Evolutionary conservation across 2,113 vertebrate species (phyloP).

Genomic region (Proteles cristata): DNA sequence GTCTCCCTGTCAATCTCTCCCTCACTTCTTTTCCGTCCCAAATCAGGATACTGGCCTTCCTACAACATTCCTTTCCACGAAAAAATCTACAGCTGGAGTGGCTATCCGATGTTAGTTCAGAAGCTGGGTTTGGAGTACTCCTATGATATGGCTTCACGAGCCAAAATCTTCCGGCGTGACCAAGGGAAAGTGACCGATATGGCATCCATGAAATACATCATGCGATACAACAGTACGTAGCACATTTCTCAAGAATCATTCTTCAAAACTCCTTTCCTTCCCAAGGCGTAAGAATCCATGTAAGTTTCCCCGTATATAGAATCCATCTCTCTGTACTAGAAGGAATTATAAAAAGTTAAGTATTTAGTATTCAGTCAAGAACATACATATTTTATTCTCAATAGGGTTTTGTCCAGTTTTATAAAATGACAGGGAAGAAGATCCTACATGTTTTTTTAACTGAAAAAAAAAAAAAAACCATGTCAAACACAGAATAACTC

Average conservation of each 20-base stretch:
- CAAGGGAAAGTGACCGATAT: constrained; percentile 90
- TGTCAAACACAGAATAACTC: not conserved
- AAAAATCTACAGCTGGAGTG: constrained; percentile 92
- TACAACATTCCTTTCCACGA: constrained; percentile 94
- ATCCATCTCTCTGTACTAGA: constrained; percentile 53
- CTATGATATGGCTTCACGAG: constrained; percentile 92
- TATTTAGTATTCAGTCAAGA: constrained; percentile 5
- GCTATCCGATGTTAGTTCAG: constrained; percentile 87
- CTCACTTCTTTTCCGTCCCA: not conserved
- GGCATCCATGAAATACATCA: constrained; percentile 91
- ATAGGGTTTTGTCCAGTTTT: constrained; percentile 25
- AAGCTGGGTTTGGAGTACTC: constrained; percentile 92
- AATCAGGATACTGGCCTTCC: constrained; percentile 94
- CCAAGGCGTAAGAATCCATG: constrained; percentile 45
- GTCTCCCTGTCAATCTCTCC: not conserved
- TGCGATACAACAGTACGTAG: constrained; percentile 95
- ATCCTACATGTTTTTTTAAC: not conserved
- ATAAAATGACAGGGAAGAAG: not conserved
- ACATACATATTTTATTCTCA: not conserved
- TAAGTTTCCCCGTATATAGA: not conserved
- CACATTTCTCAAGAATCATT: constrained; percentile 36
- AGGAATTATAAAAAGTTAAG: constrained; percentile 33
- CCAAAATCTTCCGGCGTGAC: constrained; percentile 95
- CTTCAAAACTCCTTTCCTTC: constrained; percentile 60
- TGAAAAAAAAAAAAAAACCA: not conserved